phyloP scores from a whole-genome alignment of 1,140 invertebrate genomes.

The Prorops nasuta region DNA sequence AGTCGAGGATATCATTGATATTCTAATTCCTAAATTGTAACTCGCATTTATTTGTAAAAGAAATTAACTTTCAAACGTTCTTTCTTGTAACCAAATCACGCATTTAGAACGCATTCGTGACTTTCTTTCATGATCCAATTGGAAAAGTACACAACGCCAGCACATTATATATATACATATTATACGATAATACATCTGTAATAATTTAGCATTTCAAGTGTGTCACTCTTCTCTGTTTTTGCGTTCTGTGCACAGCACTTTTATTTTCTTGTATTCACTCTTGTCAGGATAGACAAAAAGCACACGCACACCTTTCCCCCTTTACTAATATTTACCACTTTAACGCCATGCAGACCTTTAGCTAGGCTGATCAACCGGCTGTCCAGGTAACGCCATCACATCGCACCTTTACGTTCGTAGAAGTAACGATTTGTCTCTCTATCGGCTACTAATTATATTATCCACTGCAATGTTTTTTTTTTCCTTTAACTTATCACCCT shows the following conservation, averaged over 20 bases:
- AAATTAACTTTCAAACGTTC: too few species aligned
- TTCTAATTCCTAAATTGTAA: too few species aligned
- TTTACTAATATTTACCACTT: slow-evolving; percentile 56
- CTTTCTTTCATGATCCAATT: too few species aligned
- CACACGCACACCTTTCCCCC: slow-evolving; percentile 49
- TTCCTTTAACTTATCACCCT: neutral
- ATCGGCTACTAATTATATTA: neutral
- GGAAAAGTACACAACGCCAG: neutral
- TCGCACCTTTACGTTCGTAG: slow-evolving; percentile 52
- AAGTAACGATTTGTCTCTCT: slow-evolving; percentile 17
- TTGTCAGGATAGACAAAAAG: slow-evolving; percentile 43
- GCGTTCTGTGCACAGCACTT: slow-evolving; percentile 20
- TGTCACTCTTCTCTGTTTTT: slow-evolving; percentile 14
- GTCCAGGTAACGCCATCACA: slow-evolving; percentile 56
- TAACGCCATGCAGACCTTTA: slow-evolving; percentile 58
- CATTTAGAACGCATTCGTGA: too few species aligned
- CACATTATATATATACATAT: neutral
- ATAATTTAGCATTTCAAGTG: slow-evolving; percentile 4
- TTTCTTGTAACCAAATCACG: too few species aligned
- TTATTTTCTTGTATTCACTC: slow-evolving; percentile 36
- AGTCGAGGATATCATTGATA: too few species aligned
- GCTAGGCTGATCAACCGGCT: slow-evolving; percentile 58
- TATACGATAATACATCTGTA: too few species aligned
- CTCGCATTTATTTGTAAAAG: too few species aligned
- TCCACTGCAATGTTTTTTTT: neutral